These are phyloP conservation scores for Chamaetylas fuelleborni DNA, from an alignment of 2,113 vertebrate genomes.

Conservation along the genomic window DNA sequence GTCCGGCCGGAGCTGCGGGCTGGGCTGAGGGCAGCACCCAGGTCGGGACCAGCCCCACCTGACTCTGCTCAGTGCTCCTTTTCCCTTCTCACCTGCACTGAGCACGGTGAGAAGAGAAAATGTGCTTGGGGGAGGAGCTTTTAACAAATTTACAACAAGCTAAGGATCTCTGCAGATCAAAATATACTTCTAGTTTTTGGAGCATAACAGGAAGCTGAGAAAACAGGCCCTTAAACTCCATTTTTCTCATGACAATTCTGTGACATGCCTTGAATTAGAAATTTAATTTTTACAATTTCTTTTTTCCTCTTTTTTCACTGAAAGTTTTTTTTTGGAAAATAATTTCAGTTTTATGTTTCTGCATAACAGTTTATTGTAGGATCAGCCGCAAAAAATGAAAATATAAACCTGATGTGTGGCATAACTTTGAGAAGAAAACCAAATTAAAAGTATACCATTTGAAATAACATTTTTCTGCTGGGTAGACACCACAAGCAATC, in stretches of 20 bases:
- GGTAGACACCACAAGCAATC: neutral
- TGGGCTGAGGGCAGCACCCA: neutral
- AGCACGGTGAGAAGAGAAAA: neutral
- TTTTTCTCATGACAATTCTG: neutral
- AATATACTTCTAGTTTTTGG: neutral
- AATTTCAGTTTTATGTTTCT: neutral
- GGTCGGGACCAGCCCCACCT: rapidly evolving
- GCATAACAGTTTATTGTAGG: neutral
- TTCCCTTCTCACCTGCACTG: neutral
- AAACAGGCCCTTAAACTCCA: neutral
- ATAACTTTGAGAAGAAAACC: neutral
- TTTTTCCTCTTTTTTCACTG: neutral
- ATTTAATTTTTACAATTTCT: neutral
- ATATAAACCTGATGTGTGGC: neutral
- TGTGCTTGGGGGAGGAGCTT: rapidly evolving
- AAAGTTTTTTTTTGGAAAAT: neutral
- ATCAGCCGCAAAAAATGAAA: neutral
- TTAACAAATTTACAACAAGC: neutral
- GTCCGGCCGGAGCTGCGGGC: neutral
- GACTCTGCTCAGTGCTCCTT: neutral
- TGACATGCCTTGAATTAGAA: neutral
- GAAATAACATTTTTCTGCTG: neutral
- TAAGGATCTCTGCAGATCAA: neutral
- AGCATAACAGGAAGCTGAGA: neutral
- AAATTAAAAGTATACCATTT: neutral